Percentiles rank a stretch among this genome's conserved stretches.
Evolutionary conservation across 2,888 invertebrate species (phyloP).

Genomic region (Tethea ocularis): DNA sequence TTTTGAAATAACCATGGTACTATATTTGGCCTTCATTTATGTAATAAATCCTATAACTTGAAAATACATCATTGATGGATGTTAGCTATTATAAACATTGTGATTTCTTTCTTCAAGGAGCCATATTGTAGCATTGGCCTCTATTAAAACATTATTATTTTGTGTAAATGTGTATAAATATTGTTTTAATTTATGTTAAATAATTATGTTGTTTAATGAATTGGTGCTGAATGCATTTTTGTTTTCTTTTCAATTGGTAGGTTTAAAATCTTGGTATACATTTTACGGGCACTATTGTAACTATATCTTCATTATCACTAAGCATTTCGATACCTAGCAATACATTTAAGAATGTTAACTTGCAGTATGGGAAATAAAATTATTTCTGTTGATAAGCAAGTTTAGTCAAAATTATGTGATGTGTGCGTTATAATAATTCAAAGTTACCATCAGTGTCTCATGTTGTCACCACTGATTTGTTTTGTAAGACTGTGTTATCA

Average conservation of each 20-base stretch:
- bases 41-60: neutral
- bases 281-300: conserved; percentile 1
- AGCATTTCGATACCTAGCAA: conserved; percentile 17
- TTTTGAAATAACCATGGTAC: neutral
- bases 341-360: conserved; percentile 18
- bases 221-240: conserved; percentile 69
- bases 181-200: conserved; percentile 69
- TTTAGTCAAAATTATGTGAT: conserved; percentile 69
- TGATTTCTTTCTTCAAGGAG: neutral
- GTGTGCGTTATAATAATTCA: conserved; percentile 60
- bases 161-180: conserved; percentile 76
- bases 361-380: conserved; percentile 26
- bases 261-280: conserved; percentile 1
- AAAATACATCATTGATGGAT: neutral
- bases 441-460: conserved; percentile 78
- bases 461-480: conserved; percentile 72
- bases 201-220: conserved; percentile 54
- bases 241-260: conserved; percentile 25
- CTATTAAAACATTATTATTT: conserved; percentile 25
- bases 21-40: neutral
- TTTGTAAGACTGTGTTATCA: conserved; percentile 80
- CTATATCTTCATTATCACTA: conserved; percentile 22
- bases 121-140: neutral
- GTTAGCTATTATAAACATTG: neutral
- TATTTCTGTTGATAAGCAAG: conserved; percentile 45